phyloP scores from a whole-genome alignment of 2,888 invertebrate genomes.

The Teleogryllus oceanicus region DNA sequence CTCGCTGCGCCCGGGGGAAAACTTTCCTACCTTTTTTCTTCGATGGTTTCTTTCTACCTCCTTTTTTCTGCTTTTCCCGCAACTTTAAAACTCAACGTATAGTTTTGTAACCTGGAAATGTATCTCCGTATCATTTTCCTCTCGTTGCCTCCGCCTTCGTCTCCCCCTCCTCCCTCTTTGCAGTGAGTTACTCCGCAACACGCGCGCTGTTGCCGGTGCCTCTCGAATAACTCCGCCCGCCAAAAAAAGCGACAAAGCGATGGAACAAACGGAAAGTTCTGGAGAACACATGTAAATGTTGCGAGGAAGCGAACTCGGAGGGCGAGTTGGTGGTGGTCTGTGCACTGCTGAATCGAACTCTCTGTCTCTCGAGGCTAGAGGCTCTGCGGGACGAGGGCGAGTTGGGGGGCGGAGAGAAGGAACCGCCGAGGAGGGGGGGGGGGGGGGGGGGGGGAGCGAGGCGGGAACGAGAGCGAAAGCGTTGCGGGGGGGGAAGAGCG shows the following conservation, averaged over 20 bases:
- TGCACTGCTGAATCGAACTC: too few species aligned
- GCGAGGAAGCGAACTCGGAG: slow-evolving; percentile 5
- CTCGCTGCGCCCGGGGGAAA: not conserved
- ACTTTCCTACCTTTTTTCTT: not conserved
- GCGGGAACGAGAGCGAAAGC: too few species aligned
- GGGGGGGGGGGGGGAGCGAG: too few species aligned
- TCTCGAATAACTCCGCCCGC: not conserved
- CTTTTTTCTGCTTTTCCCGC: too few species aligned
- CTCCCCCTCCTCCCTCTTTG: not conserved
- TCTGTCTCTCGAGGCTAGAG: too few species aligned
- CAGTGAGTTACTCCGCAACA: not conserved
- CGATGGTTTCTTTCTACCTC: not conserved
- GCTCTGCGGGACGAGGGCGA: too few species aligned
- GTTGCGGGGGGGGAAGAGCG: too few species aligned
- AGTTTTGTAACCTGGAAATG: slow-evolving; percentile 4
- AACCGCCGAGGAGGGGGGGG: too few species aligned
- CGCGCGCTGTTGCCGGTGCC: not conserved
- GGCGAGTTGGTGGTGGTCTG: not conserved
- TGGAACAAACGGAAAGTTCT: not conserved
- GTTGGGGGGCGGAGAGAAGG: too few species aligned
- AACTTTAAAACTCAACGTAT: not conserved
- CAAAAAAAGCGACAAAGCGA: not conserved
- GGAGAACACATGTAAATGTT: slow-evolving; percentile 6
- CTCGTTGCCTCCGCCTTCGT: not conserved
- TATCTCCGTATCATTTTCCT: slow-evolving; percentile 5